A percentile compares a stretch with the other conserved stretches of the same genome.
phyloP scores from a whole-genome alignment of 2,113 vertebrate species.

The Poeciliopsis retropinna region DNA sequence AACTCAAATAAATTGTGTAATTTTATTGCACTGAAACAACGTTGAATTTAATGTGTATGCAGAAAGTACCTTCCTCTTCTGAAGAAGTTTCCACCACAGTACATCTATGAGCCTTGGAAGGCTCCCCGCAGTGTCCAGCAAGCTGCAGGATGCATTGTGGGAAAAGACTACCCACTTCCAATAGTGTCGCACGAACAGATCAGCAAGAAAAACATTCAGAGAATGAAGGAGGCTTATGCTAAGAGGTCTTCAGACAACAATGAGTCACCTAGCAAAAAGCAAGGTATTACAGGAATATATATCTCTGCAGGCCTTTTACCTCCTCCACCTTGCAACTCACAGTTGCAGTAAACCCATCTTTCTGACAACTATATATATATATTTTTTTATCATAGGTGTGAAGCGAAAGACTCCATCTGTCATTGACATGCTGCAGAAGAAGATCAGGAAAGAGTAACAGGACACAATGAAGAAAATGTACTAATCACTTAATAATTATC shows the following conservation, averaged over 20 bases:
- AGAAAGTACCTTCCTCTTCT: constrained; percentile 81
- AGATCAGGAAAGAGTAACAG: constrained; percentile 28
- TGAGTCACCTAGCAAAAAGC: constrained; percentile 45
- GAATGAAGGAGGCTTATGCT: constrained; percentile 78
- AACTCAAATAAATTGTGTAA: neutral
- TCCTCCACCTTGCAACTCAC: neutral
- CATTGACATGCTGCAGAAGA: constrained; percentile 67
- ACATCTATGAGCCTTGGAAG: constrained; percentile 84
- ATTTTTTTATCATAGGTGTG: constrained; percentile 53
- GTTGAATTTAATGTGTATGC: neutral
- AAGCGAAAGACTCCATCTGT: constrained; percentile 68
- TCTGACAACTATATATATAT: neutral
- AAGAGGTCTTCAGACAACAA: constrained; percentile 37
- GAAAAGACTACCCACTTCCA: constrained; percentile 78
- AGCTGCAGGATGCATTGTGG: constrained; percentile 80
- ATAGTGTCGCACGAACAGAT: constrained; percentile 66
- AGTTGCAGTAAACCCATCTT: neutral
- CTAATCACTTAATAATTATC: neutral
- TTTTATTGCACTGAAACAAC: accelerated
- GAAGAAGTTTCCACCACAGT: constrained; percentile 74
- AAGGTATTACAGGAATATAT: constrained; percentile 31
- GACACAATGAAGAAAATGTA: neutral
- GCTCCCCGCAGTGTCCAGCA: constrained; percentile 75
- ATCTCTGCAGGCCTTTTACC: neutral
- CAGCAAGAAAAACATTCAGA: constrained; percentile 76